These are phyloP conservation scores for Sycophaga agraensis DNA, from an alignment of 1,140 invertebrate genomes.

Conservation along the genomic window DNA sequence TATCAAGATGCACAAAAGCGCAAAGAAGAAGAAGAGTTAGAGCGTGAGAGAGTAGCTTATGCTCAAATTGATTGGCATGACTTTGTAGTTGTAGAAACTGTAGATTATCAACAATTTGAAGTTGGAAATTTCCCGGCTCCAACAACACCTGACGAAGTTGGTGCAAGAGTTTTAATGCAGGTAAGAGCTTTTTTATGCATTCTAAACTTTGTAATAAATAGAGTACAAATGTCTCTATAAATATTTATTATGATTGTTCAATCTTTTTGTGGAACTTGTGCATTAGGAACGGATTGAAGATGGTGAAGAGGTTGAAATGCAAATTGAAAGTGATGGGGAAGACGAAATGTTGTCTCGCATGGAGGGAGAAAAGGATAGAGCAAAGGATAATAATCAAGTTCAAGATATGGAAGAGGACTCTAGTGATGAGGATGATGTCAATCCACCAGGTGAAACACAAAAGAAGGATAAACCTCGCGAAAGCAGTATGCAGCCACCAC, in stretches of 20 bases:
- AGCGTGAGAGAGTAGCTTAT: conserved; percentile 94
- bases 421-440: conserved; percentile 67
- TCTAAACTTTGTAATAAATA: background rate
- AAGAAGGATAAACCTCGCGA: conserved; percentile 58
- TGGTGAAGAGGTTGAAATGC: conserved; percentile 74
- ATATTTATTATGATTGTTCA: background rate
- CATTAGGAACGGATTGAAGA: conserved; percentile 63
- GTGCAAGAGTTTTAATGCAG: conserved; percentile 88
- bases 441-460: conserved; percentile 48
- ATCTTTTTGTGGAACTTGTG: conserved; percentile 19
- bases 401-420: conserved; percentile 91
- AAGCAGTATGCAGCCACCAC: conserved; percentile 63
- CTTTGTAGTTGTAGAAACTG: conserved; percentile 99
- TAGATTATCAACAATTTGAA: conserved; percentile 97
- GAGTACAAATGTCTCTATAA: background rate
- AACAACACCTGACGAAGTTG: conserved; percentile 95
- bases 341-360: conserved; percentile 70
- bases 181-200: conserved; percentile 44
- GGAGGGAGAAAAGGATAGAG: conserved; percentile 62
- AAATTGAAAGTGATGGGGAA: conserved; percentile 73
- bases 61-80: conserved; percentile 99
- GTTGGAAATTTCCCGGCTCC: conserved; percentile 94
- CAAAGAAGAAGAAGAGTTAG: conserved; percentile 91
- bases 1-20: conserved; percentile 90
- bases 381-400: conserved; percentile 69